Conservation (phyloP, 1,140 invertebrate species). For the Yoshiicerus persimilis region DNA sequence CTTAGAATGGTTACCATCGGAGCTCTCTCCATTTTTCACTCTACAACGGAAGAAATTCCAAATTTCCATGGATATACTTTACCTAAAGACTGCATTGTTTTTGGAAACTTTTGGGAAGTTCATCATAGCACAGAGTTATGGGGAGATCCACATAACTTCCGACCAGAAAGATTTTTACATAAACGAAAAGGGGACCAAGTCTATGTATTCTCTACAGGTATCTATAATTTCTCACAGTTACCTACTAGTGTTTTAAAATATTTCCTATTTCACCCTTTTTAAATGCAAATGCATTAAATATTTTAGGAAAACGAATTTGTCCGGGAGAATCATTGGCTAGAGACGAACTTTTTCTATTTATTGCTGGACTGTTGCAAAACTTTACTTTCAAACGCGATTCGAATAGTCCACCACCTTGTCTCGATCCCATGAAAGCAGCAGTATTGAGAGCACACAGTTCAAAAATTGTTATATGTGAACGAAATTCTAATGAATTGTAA, state of each 20-base stretch:
- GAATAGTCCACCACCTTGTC: conserved; percentile 47
- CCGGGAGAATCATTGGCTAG: conserved; percentile 57
- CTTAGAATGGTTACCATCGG: conserved; percentile 34
- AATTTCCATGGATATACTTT: conserved; percentile 61
- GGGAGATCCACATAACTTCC: conserved; percentile 69
- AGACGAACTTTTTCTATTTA: conserved; percentile 56
- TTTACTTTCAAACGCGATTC: conserved; percentile 53
- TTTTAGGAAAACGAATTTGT: conserved; percentile 51
- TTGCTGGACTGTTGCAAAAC: conserved; percentile 54
- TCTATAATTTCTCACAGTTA: neutral
- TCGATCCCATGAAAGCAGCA: conserved; percentile 26
- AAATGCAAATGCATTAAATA: conserved; percentile 39
- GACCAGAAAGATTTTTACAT: conserved; percentile 74
- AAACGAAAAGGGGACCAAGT: conserved; percentile 53
- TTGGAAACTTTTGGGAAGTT: conserved; percentile 75
- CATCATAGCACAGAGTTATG: conserved; percentile 71
- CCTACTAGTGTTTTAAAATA: neutral
- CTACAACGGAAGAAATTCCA: conserved; percentile 51
- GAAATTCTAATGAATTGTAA: neutral
- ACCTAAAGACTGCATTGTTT: conserved; percentile 77
- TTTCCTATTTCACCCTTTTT: conserved; percentile 28
- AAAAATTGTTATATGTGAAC: neutral
- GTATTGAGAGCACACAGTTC: neutral
- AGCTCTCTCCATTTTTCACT: conserved; percentile 35
- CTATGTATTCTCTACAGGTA: conserved; percentile 74